Evolutionary conservation across 2,888 invertebrate species (phyloP).

Genomic region (Dasysyrphus albostriatus): DNA sequence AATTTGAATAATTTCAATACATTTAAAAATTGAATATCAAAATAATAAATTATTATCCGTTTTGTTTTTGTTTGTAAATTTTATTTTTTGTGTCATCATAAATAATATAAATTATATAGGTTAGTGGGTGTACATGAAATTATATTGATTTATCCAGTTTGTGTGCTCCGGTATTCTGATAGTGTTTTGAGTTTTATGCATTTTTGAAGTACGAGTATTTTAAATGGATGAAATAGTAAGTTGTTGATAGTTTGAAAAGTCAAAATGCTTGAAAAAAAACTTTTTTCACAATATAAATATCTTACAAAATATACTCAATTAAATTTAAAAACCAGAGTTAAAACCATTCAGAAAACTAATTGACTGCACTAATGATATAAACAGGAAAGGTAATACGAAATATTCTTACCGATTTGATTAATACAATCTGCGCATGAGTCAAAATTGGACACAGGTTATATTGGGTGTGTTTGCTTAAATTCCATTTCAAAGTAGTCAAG

Average conservation of each 20-base stretch:
- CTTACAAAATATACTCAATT: constrained; percentile 33
- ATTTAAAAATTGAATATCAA: background rate
- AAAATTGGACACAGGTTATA: background rate
- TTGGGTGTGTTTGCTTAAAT: constrained; percentile 1
- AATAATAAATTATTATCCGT: constrained; percentile 29
- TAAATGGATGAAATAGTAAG: background rate
- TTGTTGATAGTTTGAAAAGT: background rate
- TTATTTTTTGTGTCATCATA: constrained; percentile 11
- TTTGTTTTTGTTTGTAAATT: constrained; percentile 50
- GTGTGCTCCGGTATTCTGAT: constrained; percentile 15
- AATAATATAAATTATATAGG: constrained; percentile 29
- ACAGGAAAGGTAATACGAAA: background rate
- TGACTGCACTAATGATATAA: constrained; percentile 16
- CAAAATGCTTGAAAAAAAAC: background rate
- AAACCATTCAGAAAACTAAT: background rate
- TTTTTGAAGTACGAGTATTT: background rate
- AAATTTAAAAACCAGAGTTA: background rate
- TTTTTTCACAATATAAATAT: background rate
- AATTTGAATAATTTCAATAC: background rate
- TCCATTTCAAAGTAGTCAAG: background rate
- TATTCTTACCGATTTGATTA: background rate
- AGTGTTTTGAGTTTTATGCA: background rate
- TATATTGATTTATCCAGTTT: constrained; percentile 60
- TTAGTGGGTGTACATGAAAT: constrained; percentile 48
- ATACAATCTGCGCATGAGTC: constrained; percentile 8